phyloP scores from a whole-genome alignment of 2,113 vertebrate species.

The Mola mola region DNA sequence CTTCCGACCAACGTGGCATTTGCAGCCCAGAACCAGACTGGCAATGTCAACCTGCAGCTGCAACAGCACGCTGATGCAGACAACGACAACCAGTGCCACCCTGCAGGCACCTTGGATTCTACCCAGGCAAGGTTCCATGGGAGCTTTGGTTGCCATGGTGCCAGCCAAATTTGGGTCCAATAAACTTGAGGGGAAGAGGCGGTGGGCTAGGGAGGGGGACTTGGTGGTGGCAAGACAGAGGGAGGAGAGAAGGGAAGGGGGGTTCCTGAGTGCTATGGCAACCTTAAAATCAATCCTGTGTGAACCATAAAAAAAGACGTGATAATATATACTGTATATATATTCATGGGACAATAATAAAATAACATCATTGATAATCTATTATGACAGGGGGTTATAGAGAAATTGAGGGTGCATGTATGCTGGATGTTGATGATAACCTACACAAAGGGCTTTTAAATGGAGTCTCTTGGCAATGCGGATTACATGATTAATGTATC shows the following conservation, averaged over 20 bases:
- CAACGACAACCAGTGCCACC: slow-evolving; percentile 74
- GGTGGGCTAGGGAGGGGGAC: slow-evolving; percentile 58
- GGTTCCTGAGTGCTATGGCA: slow-evolving; percentile 46
- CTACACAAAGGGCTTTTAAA: slow-evolving; percentile 44
- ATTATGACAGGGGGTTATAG: slow-evolving; percentile 14
- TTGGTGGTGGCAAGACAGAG: slow-evolving; percentile 46
- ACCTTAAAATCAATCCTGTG: slow-evolving; percentile 35
- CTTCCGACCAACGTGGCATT: slow-evolving; percentile 24
- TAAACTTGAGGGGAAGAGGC: slow-evolving; percentile 69
- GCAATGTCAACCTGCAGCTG: slow-evolving; percentile 54
- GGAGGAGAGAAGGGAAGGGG: slow-evolving; percentile 43
- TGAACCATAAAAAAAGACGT: slow-evolving; percentile 3
- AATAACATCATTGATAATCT: slow-evolving; percentile 33
- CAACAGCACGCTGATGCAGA: slow-evolving; percentile 59
- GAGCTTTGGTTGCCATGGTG: slow-evolving; percentile 82
- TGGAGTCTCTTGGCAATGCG: slow-evolving; percentile 32
- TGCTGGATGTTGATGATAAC: slow-evolving; percentile 42
- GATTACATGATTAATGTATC: slow-evolving; percentile 16
- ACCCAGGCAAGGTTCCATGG: slow-evolving; percentile 81
- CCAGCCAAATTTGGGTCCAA: slow-evolving; percentile 82
- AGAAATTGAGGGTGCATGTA: slow-evolving; percentile 4
- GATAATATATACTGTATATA: slow-evolving; percentile 7
- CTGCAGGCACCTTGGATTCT: slow-evolving; percentile 79
- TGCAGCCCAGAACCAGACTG: slow-evolving; percentile 23
- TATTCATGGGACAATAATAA: background rate